A percentile compares a stretch with the other conserved stretches of the same genome.
Evolutionary conservation across 2,797 vertebrate genomes (phyloP).

Genomic region (Lycodopsis pacificus): DNA sequence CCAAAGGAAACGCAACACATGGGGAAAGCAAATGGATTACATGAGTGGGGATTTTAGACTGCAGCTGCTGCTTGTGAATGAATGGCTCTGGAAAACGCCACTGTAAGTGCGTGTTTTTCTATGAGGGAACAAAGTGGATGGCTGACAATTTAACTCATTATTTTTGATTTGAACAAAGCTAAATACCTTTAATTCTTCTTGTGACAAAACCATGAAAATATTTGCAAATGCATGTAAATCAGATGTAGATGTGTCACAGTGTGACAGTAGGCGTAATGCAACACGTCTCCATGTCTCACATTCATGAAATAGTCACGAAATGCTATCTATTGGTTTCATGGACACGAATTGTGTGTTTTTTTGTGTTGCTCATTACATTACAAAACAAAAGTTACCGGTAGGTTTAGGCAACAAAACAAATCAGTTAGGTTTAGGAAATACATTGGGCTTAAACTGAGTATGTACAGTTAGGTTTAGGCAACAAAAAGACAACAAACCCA

Average conservation of each 20-base stretch:
- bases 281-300: no score
- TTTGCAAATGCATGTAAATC: slow-evolving; percentile 4
- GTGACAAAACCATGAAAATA: neutral
- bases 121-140: neutral
- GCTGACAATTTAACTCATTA: neutral
- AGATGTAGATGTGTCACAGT: neutral
- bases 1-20: neutral
- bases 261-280: no score
- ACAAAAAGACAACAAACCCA: no score
- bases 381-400: neutral
- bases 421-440: neutral
- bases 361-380: neutral
- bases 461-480: no score
- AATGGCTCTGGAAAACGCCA: slow-evolving; percentile 10
- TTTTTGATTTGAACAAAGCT: no score
- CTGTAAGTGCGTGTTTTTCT: neutral
- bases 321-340: neutral
- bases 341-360: neutral
- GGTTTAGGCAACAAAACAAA: no score
- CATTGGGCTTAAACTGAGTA: no score
- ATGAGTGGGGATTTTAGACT: slow-evolving; percentile 7
- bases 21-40: neutral
- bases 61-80: slow-evolving; percentile 31
- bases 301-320: no score
- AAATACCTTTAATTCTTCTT: neutral